Percentiles rank a stretch among this genome's conserved stretches.
phyloP scores from a whole-genome alignment of 2,888 invertebrate species.

The Stramonita haemastoma region DNA sequence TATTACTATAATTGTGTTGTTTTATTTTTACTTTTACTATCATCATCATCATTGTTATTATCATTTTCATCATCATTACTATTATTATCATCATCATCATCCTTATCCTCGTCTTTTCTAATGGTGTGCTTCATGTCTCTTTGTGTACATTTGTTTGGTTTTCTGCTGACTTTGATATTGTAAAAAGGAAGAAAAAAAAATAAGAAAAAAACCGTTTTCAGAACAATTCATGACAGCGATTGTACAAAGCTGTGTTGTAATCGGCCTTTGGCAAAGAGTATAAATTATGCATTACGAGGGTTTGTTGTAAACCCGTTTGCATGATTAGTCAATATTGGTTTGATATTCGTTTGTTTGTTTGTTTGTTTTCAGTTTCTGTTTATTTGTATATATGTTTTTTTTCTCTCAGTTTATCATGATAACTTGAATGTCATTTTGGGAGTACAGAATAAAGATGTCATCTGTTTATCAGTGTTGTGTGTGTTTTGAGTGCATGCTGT shows the following conservation, averaged over 20 bases:
- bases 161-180: no score
- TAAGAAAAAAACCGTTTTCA: background rate
- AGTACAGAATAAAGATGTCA: slow-evolving; percentile 26
- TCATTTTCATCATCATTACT: no score
- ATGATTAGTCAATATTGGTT: slow-evolving; percentile 4
- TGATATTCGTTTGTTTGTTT: background rate
- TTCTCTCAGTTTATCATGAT: background rate
- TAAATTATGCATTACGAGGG: background rate
- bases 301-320: background rate
- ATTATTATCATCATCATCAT: no score
- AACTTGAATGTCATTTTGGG: slow-evolving; percentile 14
- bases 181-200: no score
- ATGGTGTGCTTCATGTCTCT: no score
- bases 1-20: background rate
- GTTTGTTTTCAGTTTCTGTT: no score
- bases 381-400: no score
- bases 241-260: background rate
- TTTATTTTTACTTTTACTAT: background rate
- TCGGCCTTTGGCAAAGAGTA: background rate
- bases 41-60: no score
- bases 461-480: background rate
- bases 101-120: no score
- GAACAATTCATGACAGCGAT: background rate
- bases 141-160: no score
- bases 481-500: background rate